These are phyloP conservation scores for Pseudomugil gertrudae DNA, from an alignment of 2,797 vertebrate species.

Conservation along the genomic window DNA sequence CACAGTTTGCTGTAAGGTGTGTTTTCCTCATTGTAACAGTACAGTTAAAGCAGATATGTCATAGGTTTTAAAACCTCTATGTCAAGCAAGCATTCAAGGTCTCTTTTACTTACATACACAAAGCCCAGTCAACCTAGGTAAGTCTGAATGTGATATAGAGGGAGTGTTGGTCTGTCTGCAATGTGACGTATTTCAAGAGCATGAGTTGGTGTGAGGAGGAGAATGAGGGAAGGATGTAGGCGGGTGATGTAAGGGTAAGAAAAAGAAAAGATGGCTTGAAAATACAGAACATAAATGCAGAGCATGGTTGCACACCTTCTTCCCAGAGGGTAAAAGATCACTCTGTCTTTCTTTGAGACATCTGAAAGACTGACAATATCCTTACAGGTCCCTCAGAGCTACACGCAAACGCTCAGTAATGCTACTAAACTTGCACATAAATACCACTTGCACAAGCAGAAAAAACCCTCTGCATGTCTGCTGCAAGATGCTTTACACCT, in stretches of 20 bases:
- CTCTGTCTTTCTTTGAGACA: conserved; percentile 33
- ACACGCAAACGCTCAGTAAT: conserved; percentile 12
- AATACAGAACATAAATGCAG: conserved; percentile 40
- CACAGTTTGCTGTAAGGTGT: conserved; percentile 9
- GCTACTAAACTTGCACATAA: conserved; percentile 3
- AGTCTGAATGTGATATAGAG: conserved; percentile 28
- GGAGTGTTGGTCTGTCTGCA: conserved; percentile 17
- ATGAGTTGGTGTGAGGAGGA: conserved; percentile 15
- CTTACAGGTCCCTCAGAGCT: conserved; percentile 9
- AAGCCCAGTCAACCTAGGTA: neutral
- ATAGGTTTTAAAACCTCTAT: conserved; percentile 32
- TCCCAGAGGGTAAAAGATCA: conserved; percentile 25
- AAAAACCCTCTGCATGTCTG: conserved; percentile 19
- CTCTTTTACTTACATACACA: conserved; percentile 9
- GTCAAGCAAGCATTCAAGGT: conserved; percentile 34
- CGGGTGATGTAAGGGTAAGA: conserved; percentile 40
- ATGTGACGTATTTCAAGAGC: conserved; percentile 36
- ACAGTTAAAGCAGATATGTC: conserved; percentile 14
- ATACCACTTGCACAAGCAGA: neutral
- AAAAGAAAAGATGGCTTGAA: conserved; percentile 28
- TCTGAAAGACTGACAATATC: conserved; percentile 41
- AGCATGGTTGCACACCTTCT: conserved; percentile 27
- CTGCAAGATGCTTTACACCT: conserved; percentile 15
- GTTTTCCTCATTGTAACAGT: conserved; percentile 27
- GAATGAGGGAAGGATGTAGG: conserved; percentile 16